Percentiles rank a stretch among this genome's conserved stretches.
Conservation (phyloP, 2,797 vertebrate genomes). For the Tarsius wallacei region DNA sequence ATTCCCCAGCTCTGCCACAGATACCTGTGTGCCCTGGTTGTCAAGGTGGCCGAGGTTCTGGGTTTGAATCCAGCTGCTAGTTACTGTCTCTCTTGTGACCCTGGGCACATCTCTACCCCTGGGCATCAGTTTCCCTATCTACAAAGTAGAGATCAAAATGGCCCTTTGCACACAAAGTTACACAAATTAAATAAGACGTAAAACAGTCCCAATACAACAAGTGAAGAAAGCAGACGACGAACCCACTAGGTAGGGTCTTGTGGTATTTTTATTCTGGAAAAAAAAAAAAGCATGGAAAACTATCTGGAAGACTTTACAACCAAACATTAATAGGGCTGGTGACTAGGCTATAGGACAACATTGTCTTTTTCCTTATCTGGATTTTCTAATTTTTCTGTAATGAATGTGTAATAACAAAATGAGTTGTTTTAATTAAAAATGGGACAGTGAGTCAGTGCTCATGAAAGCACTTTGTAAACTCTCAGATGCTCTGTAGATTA, state of each 20-base stretch:
- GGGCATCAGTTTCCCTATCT: background rate
- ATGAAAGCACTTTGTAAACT: background rate
- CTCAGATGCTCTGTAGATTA: background rate
- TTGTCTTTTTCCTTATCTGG: constrained; percentile 37
- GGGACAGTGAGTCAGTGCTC: constrained; percentile 26
- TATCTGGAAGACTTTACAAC: background rate
- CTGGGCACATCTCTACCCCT: background rate
- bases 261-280: background rate
- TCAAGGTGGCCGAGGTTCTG: background rate
- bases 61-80: background rate
- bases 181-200: background rate
- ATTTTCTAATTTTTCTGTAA: constrained; percentile 47
- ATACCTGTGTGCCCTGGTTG: background rate
- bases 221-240: background rate
- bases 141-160: background rate
- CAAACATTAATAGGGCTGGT: background rate
- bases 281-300: background rate
- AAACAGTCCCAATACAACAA: background rate
- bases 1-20: background rate
- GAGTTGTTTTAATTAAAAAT: constrained; percentile 64
- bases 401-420: constrained; percentile 56
- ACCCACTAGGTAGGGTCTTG: background rate
- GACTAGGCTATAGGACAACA: background rate
- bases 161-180: background rate
- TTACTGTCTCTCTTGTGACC: background rate